Conservation (phyloP, 2,113 vertebrate genomes). For the Tachysurus fulvidraco region DNA sequence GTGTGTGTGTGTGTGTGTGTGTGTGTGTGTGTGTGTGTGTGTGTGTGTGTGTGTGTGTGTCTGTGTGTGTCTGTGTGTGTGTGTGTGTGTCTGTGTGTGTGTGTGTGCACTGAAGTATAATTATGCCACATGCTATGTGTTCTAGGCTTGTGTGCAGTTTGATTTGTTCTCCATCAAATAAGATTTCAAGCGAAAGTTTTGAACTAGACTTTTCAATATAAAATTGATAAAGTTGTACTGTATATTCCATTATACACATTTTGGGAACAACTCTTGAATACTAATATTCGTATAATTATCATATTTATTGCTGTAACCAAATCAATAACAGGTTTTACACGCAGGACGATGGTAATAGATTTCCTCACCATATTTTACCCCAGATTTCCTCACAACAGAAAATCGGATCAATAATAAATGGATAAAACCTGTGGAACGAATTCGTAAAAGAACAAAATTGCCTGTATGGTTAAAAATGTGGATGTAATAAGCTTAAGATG, state of each 20-base stretch:
- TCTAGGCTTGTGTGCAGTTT: not conserved
- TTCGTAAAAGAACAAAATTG: not conserved
- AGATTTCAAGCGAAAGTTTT: not conserved
- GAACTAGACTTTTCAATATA: not conserved
- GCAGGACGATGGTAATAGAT: not conserved
- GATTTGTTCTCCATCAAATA: not conserved
- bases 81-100: constrained; percentile 2
- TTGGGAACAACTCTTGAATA: not conserved
- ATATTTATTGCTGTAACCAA: not conserved
- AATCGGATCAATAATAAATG: not conserved
- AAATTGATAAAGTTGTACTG: not conserved
- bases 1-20: not conserved
- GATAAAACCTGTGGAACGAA: not conserved
- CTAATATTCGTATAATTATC: not conserved
- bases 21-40: not conserved
- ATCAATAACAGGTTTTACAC: not conserved
- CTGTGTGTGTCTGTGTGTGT: constrained; percentile 2
- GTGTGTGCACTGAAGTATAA: not conserved
- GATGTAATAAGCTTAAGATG: not conserved
- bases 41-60: constrained; percentile 6
- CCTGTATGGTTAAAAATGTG: not conserved
- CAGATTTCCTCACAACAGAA: not conserved
- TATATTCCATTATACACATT: not conserved
- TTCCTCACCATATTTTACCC: not conserved
- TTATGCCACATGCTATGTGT: not conserved